A percentile compares a stretch with the other conserved stretches of the same genome.
Evolutionary conservation across 2,888 invertebrate genomes (phyloP).

Genomic region (Artemia sp.): DNA sequence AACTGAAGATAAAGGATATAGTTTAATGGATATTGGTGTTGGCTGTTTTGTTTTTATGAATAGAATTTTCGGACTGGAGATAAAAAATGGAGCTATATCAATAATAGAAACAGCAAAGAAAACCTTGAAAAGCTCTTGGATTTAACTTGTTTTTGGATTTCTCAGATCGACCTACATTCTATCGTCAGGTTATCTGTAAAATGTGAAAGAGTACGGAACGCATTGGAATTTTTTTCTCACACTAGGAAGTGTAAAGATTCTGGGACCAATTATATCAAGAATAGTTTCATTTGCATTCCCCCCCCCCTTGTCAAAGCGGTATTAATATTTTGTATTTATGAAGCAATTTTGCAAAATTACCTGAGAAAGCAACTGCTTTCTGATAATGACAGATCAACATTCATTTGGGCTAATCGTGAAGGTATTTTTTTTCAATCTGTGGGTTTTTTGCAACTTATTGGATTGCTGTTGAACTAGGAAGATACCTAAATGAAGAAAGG

Average conservation of each 20-base stretch:
- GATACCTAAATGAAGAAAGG: conserved; percentile 35
- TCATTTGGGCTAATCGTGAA: conserved; percentile 73
- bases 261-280: conserved; percentile 45
- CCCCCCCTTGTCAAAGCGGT: conserved; percentile 41
- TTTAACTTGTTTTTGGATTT: too few species aligned
- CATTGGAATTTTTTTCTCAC: too few species aligned
- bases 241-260: conserved; percentile 32
- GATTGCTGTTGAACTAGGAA: conserved; percentile 47
- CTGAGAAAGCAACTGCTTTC: conserved; percentile 54
- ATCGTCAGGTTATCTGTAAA: too few species aligned
- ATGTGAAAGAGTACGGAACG: too few species aligned
- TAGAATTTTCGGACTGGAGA: conserved; percentile 48
- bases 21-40: conserved; percentile 90
- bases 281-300: conserved; percentile 36
- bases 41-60: conserved; percentile 67
- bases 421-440: conserved; percentile 58
- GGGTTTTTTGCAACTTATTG: conserved; percentile 74
- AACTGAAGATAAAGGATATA: conserved; percentile 64
- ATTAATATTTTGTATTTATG: conserved; percentile 44
- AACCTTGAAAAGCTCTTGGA: too few species aligned
- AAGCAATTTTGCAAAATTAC: conserved; percentile 43
- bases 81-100: conserved; percentile 26
- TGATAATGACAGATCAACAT: conserved; percentile 38
- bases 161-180: too few species aligned
- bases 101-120: too few species aligned